Percentiles rank a stretch among this genome's conserved stretches.
phyloP scores from a whole-genome alignment of 2,888 invertebrate species.

The Drosophila hawaiiensis region DNA sequence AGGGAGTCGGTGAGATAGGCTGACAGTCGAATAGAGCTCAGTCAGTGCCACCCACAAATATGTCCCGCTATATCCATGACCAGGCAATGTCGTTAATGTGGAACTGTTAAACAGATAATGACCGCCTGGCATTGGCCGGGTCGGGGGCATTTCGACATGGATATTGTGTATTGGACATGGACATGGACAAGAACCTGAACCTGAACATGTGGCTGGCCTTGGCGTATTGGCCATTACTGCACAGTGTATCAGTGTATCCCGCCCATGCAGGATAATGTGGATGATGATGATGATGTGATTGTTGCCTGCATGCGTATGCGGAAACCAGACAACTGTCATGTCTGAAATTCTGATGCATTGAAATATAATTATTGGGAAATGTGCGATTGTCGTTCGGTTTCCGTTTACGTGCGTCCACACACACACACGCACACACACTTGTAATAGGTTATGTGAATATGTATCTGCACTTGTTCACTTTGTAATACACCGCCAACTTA shows the following conservation, averaged over 20 bases:
- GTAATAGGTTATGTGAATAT: constrained; percentile 7
- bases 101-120: constrained; percentile 83
- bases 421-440: constrained; percentile 9
- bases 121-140: constrained; percentile 37
- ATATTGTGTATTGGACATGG: constrained; percentile 22
- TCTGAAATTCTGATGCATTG: constrained; percentile 81
- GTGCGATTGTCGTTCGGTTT: constrained; percentile 81
- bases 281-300: constrained; percentile 49
- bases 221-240: constrained; percentile 18
- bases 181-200: constrained; percentile 7
- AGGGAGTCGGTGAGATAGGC: constrained; percentile 2
- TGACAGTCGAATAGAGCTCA: constrained; percentile 5
- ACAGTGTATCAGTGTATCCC: constrained; percentile 42
- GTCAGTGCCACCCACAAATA: constrained; percentile 19
- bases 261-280: constrained; percentile 31
- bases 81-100: constrained; percentile 72
- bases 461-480: constrained; percentile 3
- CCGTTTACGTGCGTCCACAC: constrained; percentile 66
- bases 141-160: constrained; percentile 20
- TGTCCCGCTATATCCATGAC: constrained; percentile 63
- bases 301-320: constrained; percentile 57
- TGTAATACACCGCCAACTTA: constrained; percentile 4
- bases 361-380: constrained; percentile 84
- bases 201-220: constrained; percentile 16
- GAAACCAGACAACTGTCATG: constrained; percentile 79